Base-by-base conservation (phyloP, 2,113 vertebrate species). In the Acanthisitta chloris region DNA sequence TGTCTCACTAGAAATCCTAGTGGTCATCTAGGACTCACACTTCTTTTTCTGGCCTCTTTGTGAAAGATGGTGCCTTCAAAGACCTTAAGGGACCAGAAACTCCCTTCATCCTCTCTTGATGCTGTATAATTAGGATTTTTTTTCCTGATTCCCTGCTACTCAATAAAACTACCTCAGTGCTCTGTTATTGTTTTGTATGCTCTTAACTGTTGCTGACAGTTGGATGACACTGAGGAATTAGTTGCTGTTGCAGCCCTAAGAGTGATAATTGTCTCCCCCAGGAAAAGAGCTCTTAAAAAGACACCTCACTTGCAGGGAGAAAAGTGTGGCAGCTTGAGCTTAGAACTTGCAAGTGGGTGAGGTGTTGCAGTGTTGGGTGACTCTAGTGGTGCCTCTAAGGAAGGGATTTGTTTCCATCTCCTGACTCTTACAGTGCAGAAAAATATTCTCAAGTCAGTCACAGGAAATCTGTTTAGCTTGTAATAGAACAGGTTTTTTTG, bases 181-280 rank as follows among this genome's bases (percentile, higher is more conserved):
- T 59, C 15, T 91, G 38, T 0, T 54, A 54, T 43, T 8, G 4
- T 73, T 77, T 9, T 2, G 0, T 49, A 6, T 24, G 5, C 2
- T 61, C 40, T 74, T 66, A 17, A 8, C 4, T 54, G 6, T 48
- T 72, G 16, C n/a, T 64, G 36, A 24, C 5, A 8, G 14, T n/a
- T 93, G 34, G 5, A 9, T 51, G 43, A 79, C 74, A 29, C 38
- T 64, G 70, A 87, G 52, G 45, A 54, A 33, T 52, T 40, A 34
- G 45, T 48, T 94, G n/a, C 40, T 72, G 3, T 81, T 84, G 46
- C 4, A 15, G 14, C 17, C 6, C 31, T 55, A 33, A 51, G 33
- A 81, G 28, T 7, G 21, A 9, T 69, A 59, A n/a, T 33, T 87
- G 9, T 81, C 38, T 85, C 2, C 0, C 17, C 5, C 2, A 9